Evolutionary conservation across 2,797 vertebrate genomes (phyloP).

Genomic region (Clangula hyemalis): DNA sequence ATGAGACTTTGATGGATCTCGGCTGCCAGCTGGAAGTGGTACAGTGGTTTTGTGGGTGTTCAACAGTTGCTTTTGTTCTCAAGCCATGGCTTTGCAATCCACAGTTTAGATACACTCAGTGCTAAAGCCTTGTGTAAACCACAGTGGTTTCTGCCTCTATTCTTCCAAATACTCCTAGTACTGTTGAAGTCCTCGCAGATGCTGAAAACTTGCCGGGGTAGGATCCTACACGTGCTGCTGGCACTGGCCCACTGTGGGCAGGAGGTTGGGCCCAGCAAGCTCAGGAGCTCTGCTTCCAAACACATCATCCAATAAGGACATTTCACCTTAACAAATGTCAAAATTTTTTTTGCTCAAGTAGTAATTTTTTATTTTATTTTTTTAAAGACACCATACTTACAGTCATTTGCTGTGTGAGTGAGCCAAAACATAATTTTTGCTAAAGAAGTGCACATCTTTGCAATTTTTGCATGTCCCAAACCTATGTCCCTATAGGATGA

Average conservation of each 20-base stretch:
- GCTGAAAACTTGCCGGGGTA: neutral
- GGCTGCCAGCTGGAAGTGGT: neutral
- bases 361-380: too few species aligned
- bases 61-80: neutral
- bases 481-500: neutral
- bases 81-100: neutral
- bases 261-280: neutral
- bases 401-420: neutral
- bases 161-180: neutral
- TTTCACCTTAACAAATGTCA: neutral
- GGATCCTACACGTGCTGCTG: fast-evolving
- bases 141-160: neutral
- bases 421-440: neutral
- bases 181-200: neutral
- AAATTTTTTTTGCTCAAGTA: fast-evolving
- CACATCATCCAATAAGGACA: too few species aligned
- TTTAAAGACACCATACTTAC: neutral
- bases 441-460: neutral
- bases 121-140: neutral
- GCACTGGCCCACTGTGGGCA: fast-evolving
- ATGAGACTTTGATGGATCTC: neutral
- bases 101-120: neutral
- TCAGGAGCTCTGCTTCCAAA: neutral
- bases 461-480: neutral
- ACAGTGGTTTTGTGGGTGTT: neutral